A percentile compares a stretch with the other conserved stretches of the same genome.
These are phyloP conservation scores for Hetaerina americana DNA, from an alignment of 1,140 invertebrate species.

Conservation along the genomic window DNA sequence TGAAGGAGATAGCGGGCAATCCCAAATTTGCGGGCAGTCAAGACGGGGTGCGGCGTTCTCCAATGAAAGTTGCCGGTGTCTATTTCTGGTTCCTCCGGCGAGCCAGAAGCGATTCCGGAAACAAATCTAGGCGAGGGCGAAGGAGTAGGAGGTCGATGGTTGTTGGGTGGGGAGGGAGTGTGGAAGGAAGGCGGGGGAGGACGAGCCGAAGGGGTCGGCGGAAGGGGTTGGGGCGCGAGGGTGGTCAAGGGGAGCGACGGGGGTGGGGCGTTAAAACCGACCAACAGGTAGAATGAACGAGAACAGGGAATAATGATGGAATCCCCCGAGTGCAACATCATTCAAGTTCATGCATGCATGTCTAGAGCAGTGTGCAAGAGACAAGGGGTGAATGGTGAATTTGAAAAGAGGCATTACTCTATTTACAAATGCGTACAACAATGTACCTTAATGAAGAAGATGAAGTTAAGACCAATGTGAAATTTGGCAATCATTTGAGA, in stretches of 20 bases:
- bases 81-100: neutral
- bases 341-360: no score
- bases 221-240: neutral
- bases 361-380: no score
- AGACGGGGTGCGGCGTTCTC: neutral
- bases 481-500: no score
- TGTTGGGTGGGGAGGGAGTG: neutral
- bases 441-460: no score
- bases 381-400: no score
- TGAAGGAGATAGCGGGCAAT: neutral
- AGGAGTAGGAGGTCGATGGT: neutral
- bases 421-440: no score
- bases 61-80: neutral
- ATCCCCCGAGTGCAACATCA: no score
- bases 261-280: no score
- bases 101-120: neutral
- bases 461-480: no score
- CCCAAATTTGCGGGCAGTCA: neutral
- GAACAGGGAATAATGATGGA: no score
- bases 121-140: neutral
- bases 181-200: neutral
- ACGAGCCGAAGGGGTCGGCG: neutral
- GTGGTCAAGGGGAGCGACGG: neutral
- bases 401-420: no score
- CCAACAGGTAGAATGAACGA: no score